Evolutionary conservation across 2,888 invertebrate species (phyloP).

Genomic region (Smittia aterrima): DNA sequence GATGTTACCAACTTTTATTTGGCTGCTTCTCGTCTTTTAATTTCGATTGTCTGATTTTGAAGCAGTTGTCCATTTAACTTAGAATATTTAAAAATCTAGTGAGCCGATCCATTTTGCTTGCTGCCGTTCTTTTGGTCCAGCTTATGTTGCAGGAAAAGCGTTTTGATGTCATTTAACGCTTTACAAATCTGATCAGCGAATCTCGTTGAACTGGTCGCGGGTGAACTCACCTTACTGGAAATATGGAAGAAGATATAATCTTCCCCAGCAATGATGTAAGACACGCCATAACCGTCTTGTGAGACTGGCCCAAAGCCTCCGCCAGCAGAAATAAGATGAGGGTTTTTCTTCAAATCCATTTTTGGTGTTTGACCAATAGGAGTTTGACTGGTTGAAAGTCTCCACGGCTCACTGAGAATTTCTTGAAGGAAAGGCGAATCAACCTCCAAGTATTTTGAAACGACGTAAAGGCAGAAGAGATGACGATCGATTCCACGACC

Average conservation of each 20-base stretch:
- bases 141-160: constrained; percentile 64
- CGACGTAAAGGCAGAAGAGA: constrained; percentile 89
- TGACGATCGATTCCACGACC: constrained; percentile 92
- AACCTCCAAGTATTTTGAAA: constrained; percentile 88
- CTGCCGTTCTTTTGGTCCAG: constrained; percentile 47
- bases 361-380: constrained; percentile 84
- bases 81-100: neutral
- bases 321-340: constrained; percentile 80
- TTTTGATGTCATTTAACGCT: constrained; percentile 69
- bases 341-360: constrained; percentile 75
- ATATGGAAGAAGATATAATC: constrained; percentile 96
- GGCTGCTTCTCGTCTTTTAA: too few species aligned
- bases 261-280: constrained; percentile 97
- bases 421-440: constrained; percentile 88
- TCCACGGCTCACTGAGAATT: constrained; percentile 92
- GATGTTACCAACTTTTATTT: too few species aligned
- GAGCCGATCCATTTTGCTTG: neutral
- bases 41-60: too few species aligned
- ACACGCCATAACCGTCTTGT: constrained; percentile 96
- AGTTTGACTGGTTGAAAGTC: constrained; percentile 91
- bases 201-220: constrained; percentile 77
- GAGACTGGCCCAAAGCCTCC: constrained; percentile 99
- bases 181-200: constrained; percentile 72
- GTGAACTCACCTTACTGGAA: constrained; percentile 88
- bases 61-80: too few species aligned